Conservation (phyloP, 2,797 vertebrate genomes). For the Pagetopsis macropterus region DNA sequence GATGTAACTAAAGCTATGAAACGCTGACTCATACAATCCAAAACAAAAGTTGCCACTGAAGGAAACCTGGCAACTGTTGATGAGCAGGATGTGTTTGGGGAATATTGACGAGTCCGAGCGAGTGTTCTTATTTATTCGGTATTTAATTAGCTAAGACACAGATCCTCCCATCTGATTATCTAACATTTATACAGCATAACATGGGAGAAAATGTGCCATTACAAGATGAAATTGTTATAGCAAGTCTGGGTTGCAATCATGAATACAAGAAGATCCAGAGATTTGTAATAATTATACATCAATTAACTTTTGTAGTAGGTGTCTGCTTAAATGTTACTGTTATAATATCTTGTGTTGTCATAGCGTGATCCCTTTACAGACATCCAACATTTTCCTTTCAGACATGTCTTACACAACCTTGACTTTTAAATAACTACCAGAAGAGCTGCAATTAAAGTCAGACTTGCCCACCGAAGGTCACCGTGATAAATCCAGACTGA, state of each 20-base stretch:
- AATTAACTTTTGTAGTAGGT: background rate
- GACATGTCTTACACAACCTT: background rate
- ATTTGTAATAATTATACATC: background rate
- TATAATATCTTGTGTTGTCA: too few relatives aligned
- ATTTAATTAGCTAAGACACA: background rate
- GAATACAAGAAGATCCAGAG: background rate
- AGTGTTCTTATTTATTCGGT: background rate
- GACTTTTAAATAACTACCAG: conserved; percentile 15
- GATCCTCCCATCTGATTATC: background rate
- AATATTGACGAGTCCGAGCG: background rate
- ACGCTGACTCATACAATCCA: too few relatives aligned
- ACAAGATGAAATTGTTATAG: too few relatives aligned
- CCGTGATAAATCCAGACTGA: background rate
- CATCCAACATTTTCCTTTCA: background rate
- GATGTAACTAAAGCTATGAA: too few relatives aligned
- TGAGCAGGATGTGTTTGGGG: background rate
- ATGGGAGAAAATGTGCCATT: background rate
- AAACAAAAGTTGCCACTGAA: too few relatives aligned
- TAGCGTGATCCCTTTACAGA: too few relatives aligned
- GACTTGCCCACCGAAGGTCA: conserved; percentile 1
- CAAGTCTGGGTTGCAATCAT: background rate
- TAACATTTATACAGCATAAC: background rate
- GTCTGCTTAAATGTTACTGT: too few relatives aligned
- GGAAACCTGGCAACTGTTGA: too few relatives aligned
- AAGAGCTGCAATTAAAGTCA: conserved; percentile 23